Evolutionary conservation across 2,113 vertebrate genomes (phyloP), one percentile per base, ranked within the genome.

Genomic region (Crotalus tigris): DNA sequence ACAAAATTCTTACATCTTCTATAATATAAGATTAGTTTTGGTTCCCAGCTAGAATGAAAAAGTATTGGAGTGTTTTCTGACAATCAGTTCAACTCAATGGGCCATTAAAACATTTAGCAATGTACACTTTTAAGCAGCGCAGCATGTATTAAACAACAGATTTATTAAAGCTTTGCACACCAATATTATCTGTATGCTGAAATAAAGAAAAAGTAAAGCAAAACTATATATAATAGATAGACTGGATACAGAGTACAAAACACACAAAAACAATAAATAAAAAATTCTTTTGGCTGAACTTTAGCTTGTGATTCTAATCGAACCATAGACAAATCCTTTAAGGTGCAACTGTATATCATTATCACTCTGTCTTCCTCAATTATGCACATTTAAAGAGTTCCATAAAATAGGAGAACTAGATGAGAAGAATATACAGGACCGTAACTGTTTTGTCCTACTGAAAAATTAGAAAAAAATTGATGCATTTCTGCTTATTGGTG

Each of bases 1-100:
- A 93, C 53, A 59, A 29, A 44, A 88, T 89, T 90, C 53, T 39
- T 94, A 94, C 58, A 85, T 92, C 59, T 88, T 95, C 12, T 44
- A 51, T 1, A 51, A 90, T 51, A 69, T 24, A 91, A 81, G 64
- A 81, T 54, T 54, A 24, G 75, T 39, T 55, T 81, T 85, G 51
- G 51, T 64, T 39, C 51, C 46, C 29, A 92, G 54, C 57, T 88
- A 39, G 57, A 81, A 11, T 13, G 26, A 29, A 29, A 44, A 24
- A 75, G 9, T 17, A 57, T 75, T 21, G 39, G 29, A 81, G 61
- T 53, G 89, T 81, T 92, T 19, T 89, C 86, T 75, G 53, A 46
- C 24, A 33, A 39, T 59, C 69, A 39, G 55, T 86, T 93, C 13
- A 49, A 92, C 53, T 85, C 64, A 89, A 33, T 7, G n/a, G 64